Base-by-base conservation (phyloP, 2,113 vertebrate genomes). In the Paralichthys olivaceus region DNA sequence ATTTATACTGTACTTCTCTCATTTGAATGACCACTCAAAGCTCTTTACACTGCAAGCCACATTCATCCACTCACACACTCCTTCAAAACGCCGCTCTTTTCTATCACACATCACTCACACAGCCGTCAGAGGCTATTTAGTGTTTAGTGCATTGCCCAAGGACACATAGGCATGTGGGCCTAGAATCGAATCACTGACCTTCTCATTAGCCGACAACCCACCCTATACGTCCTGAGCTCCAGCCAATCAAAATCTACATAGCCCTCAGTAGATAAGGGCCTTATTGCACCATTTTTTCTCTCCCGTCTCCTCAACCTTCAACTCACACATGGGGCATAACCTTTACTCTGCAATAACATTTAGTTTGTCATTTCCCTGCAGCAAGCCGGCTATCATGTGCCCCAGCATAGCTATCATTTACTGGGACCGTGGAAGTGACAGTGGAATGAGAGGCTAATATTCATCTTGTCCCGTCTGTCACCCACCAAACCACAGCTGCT, bases 391-490 rank as follows among this genome's bases (percentile, higher is more conserved):
- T 45, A 66, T 83, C 70, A 81, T 77, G 66, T 62, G 64, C 71
- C 60, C 25, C 43, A 43, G 77, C 70, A 14, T 45, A 55, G 72
- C 71, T 74, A 72, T 80, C 78, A 74, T 80, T 87, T 79, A 73
- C 37, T 56, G 57, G 68, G 72, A 66, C 80, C 57, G 56, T 56
- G 51, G 25, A 68, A 58, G 75, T 67, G 75, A 82, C 74, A 67
- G 65, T 22, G 55, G 63, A 77, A 74, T 83, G 85, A 84, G 79
- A 79, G 71, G 71, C 57, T 79, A 74, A 80, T 83, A 82, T 72
- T 84, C 23, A 6, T 75, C 74, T 83, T 74, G 77, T 77, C 59
- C 69, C 47, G 71, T 75, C 72, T 71, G 80, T 83, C 72, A 76
- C 20, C 28, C 75, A 62, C 28, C 34, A 56, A 78, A 78, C 69